Evolutionary conservation across 2,888 invertebrate species (phyloP), one percentile per base, ranked within the genome.

Genomic region (Sipunculus nudus): DNA sequence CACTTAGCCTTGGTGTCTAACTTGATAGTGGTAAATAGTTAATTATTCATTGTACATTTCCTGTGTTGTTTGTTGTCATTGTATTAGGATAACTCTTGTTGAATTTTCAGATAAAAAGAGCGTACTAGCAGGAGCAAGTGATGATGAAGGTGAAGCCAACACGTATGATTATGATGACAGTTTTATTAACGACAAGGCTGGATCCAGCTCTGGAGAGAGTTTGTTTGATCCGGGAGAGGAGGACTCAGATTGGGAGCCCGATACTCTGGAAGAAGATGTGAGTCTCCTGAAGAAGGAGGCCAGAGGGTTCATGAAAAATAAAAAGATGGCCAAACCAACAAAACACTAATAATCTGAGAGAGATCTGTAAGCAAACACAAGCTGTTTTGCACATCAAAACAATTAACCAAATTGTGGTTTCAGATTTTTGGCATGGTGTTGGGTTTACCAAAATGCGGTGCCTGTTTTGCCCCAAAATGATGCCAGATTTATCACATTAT

Each of bases 91-190:
- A n/a, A n/a, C n/a, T n/a, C n/a, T n/a, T n/a, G n/a, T n/a, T n/a
- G n/a, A n/a, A n/a, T n/a, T n/a, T n/a, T n/a, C n/a, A 56, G 56
- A 56, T 28, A 29, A 25, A 39, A 52, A 53, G 26, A 56, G 46
- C 29, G 54, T 59, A 3, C 28, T 59, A 43, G 60, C 43, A n/a
- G 59, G 49, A 6, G 70, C 70, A 16, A 69, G 66, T 5, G 76
- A 75, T 16, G 76, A 75, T 41, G 73, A 74, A 21, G 71, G 68
- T 26, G 61, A 63, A 21, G 70, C 72, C 3, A 75, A 76, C 55
- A 76, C 75, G 1, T 75, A 74, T 47, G 74, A 76, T 55, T 72
- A 73, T 53, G 68, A 73, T 55, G 77, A 77, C 61, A 73, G 72
- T 62, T 76, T 76, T 66, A 70, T 75, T 35, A 71, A 76, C 48